A percentile compares a stretch with the other conserved stretches of the same genome.
These are phyloP conservation scores for Tenodera sinensis DNA, from an alignment of 2,888 invertebrate genomes.

Conservation along the genomic window DNA sequence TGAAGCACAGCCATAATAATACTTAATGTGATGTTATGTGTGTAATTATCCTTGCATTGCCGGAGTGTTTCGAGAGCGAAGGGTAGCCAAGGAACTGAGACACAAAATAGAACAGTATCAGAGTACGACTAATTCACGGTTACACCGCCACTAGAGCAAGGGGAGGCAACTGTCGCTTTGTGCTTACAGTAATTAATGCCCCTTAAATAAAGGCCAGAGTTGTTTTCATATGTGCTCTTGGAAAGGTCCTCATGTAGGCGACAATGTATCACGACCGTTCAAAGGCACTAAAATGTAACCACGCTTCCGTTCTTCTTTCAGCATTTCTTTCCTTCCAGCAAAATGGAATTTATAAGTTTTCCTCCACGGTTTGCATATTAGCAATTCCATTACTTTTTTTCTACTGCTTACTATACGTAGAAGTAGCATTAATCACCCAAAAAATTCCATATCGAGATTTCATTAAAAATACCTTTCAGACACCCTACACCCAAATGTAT, in stretches of 20 bases:
- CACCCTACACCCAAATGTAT: too few relatives aligned
- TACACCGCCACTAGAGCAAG: neutral
- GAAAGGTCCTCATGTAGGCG: neutral
- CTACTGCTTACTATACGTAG: too few relatives aligned
- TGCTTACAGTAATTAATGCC: neutral
- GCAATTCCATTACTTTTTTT: too few relatives aligned
- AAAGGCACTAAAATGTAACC: neutral
- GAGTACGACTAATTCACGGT: neutral
- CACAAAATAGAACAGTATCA: neutral
- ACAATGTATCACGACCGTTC: neutral
- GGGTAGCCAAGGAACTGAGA: neutral
- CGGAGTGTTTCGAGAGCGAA: slow-evolving; percentile 16
- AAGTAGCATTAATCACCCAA: too few relatives aligned
- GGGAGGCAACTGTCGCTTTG: neutral
- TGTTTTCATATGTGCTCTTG: neutral
- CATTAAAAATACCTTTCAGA: too few relatives aligned
- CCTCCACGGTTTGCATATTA: too few relatives aligned
- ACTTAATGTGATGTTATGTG: slow-evolving; percentile 35
- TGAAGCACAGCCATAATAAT: slow-evolving; percentile 33
- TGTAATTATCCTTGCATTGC: slow-evolving; percentile 34
- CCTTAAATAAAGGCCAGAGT: neutral
- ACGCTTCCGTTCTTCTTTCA: too few relatives aligned
- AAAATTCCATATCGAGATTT: too few relatives aligned
- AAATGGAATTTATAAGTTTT: too few relatives aligned
- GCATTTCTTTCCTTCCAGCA: too few relatives aligned